phyloP scores from a whole-genome alignment of 2,797 vertebrate species.

The Pelodytes ibericus region DNA sequence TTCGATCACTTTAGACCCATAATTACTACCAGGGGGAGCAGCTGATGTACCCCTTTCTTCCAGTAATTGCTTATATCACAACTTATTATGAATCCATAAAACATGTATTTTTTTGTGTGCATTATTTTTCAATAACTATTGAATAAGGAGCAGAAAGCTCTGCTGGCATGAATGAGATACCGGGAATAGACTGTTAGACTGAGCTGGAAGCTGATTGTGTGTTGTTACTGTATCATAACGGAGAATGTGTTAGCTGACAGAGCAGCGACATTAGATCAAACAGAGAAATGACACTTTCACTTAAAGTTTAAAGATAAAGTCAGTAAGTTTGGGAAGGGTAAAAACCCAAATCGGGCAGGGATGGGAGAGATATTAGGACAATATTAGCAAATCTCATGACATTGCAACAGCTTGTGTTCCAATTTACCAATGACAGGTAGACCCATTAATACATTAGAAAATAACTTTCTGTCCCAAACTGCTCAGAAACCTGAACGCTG shows the following conservation, averaged over 20 bases:
- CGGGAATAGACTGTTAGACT: constrained; percentile 57
- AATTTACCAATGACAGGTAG: no score
- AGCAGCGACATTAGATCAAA: constrained; percentile 39
- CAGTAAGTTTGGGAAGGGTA: background rate
- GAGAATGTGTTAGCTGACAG: constrained; percentile 42
- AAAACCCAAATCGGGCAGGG: no score
- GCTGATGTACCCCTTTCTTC: constrained; percentile 67
- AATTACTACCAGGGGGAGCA: constrained; percentile 69
- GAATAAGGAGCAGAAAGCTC: constrained; percentile 25
- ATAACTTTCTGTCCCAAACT: no score
- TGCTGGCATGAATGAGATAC: constrained; percentile 18
- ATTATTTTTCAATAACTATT: constrained; percentile 56
- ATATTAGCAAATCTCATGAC: no score
- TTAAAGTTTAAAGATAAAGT: constrained; percentile 2
- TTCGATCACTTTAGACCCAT: constrained; percentile 63
- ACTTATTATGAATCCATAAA: constrained; percentile 65
- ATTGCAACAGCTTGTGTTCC: no score
- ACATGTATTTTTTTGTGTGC: constrained; percentile 60
- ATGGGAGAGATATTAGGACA: no score
- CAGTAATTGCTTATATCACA: constrained; percentile 67
- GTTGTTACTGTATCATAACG: constrained; percentile 14
- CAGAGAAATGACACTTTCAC: constrained; percentile 13
- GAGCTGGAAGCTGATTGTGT: constrained; percentile 32
- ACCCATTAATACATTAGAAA: no score
- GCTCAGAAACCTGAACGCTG: no score